Conservation (phyloP, 2,888 invertebrate genomes). For the Brachypalpus laphriformis region DNA sequence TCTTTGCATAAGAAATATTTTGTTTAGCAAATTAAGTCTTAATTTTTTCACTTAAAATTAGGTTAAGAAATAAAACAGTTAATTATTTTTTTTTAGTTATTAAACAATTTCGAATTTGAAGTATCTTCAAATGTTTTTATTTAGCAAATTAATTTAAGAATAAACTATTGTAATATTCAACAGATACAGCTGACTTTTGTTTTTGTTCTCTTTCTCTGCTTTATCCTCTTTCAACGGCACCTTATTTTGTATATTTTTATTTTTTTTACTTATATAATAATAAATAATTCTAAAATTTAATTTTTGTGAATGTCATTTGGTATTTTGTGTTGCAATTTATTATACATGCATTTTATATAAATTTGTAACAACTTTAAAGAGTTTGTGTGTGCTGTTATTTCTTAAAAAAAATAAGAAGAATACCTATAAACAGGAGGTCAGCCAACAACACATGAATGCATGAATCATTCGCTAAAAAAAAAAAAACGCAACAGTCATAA, state of each 20-base stretch:
- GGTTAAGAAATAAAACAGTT: conserved; percentile 37
- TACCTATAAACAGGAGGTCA: conserved; percentile 43
- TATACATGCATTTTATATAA: conserved; percentile 46
- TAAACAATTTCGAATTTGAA: conserved; percentile 39
- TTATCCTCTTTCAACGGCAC: conserved; percentile 42
- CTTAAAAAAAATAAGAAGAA: neutral
- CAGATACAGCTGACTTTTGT: conserved; percentile 30
- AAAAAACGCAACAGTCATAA: conserved; percentile 9
- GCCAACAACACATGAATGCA: conserved; percentile 49
- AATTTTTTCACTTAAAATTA: conserved; percentile 57
- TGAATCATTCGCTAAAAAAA: conserved; percentile 17
- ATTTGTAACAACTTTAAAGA: conserved; percentile 37
- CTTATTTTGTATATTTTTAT: conserved; percentile 27
- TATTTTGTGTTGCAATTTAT: conserved; percentile 64
- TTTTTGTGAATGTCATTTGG: conserved; percentile 74
- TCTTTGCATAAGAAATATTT: conserved; percentile 15
- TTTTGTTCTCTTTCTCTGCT: neutral
- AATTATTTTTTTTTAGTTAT: conserved; percentile 30
- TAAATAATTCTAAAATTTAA: conserved; percentile 69
- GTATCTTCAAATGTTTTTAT: conserved; percentile 11
- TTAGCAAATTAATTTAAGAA: conserved; percentile 28
- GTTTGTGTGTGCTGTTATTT: conserved; percentile 22
- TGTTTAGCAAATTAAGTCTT: conserved; percentile 70
- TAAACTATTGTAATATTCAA: conserved; percentile 33
- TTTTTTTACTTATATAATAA: conserved; percentile 62